Evolutionary conservation across 2,113 vertebrate genomes (phyloP), one percentile per base, ranked within the genome.

Genomic region (Colistium nudipinnis): DNA sequence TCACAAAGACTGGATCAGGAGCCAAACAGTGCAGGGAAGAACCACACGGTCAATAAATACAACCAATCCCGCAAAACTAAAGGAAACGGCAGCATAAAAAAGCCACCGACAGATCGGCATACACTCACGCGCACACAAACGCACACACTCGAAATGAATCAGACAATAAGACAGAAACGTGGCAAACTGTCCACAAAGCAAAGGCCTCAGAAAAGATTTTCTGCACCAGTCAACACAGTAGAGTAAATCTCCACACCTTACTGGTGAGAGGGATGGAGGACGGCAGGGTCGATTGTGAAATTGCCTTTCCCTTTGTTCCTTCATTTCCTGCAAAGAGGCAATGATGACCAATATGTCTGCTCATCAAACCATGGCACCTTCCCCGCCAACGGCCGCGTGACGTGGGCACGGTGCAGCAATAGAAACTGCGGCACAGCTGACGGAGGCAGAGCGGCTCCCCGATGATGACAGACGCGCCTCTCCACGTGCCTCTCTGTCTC

Each of bases 341-440:
- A 67, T 75, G 71, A 86, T 85, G 83, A 77, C 67, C 80, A 80
- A 75, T 66, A 70, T 31, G 53, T 75, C 76, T 72, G 70, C 65
- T 47, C 74, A 61, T 78, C 74, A 66, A 63, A 75, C 71, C 73
- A 44, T 45, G 25, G 64, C 6, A 16, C 48, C 35, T 24, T 62
- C 44, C n/a, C 78, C 54, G 62, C 56, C 66, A 70, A 84, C 19
- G 73, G 62, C 76, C 57, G 2, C 47, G 62, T 59, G 63, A 75
- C 66, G 71, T 35, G 61, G 52, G 72, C 64, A 62, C 70, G 35
- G 62, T 19, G 71, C 6, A 27, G 71, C 56, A 56, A 63, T 62
- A 74, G 19, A 59, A 60, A 70, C 53, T 31, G 62, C 31, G 20
- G 38, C 22, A 4, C 31, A 0, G 64, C 62, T 78, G 78, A 74